Evolutionary conservation across 1,140 invertebrate species (phyloP).

Genomic region (Micrasema longulum): DNA sequence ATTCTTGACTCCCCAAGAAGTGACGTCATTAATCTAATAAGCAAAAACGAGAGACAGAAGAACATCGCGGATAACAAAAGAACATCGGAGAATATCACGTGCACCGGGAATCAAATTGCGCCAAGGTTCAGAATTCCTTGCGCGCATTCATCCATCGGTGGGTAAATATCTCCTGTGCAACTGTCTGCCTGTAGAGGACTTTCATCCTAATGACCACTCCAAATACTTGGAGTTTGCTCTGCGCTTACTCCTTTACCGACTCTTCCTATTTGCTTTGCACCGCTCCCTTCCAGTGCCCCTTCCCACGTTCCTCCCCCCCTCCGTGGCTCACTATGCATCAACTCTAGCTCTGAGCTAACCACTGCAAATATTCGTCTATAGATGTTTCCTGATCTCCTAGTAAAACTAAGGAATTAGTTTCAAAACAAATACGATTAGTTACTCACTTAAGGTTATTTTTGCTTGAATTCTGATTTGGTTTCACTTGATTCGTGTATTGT

Average conservation of each 20-base stretch:
- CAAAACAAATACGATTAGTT: too few species aligned
- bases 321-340: too few species aligned
- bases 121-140: slow-evolving; percentile 23
- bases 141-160: slow-evolving; percentile 23
- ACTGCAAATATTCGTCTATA: too few species aligned
- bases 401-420: too few species aligned
- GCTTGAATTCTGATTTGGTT: too few species aligned
- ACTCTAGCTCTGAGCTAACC: too few species aligned
- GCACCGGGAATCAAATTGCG: slow-evolving; percentile 28
- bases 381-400: too few species aligned
- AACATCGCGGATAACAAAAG: slow-evolving; percentile 9
- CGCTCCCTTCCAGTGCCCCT: too few species aligned
- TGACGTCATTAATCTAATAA: slow-evolving; percentile 27
- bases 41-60: slow-evolving; percentile 7
- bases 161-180: slow-evolving; percentile 33
- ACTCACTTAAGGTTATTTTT: too few species aligned
- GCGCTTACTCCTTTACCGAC: slow-evolving; percentile 38
- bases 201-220: slow-evolving; percentile 50
- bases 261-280: too few species aligned
- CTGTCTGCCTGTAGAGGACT: slow-evolving; percentile 33
- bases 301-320: too few species aligned
- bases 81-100: slow-evolving; percentile 20
- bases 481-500: too few species aligned
- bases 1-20: background rate
- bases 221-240: slow-evolving; percentile 47